These are phyloP conservation scores for Papilio machaon DNA, from an alignment of 1,140 invertebrate genomes.

Conservation along the genomic window DNA sequence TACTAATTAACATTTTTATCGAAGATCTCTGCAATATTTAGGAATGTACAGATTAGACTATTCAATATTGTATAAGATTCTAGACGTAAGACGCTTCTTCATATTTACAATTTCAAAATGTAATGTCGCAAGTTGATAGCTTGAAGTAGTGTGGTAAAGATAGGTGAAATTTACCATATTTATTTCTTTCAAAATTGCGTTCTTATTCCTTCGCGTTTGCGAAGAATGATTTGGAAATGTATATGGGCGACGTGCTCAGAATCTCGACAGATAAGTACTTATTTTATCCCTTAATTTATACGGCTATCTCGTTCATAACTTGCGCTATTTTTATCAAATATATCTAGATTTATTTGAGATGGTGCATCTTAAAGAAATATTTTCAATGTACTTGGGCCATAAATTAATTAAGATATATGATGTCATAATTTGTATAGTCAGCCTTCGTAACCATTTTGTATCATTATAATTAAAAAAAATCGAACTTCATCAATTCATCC, in stretches of 20 bases:
- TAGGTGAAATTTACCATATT: constrained; percentile 4
- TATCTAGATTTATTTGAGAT: not conserved
- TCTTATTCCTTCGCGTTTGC: not conserved
- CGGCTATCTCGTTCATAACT: not conserved
- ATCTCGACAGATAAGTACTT: constrained; percentile 11
- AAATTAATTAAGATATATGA: not conserved
- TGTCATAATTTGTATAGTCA: too few relatives aligned
- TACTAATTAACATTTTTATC: too few relatives aligned
- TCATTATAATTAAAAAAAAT: not conserved
- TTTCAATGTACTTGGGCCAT: not conserved
- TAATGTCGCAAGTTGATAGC: constrained; percentile 8
- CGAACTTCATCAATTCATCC: not conserved
- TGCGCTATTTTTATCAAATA: not conserved
- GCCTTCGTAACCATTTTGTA: not conserved
- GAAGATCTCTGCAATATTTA: too few relatives aligned
- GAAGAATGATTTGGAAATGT: constrained; percentile 8
- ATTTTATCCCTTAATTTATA: constrained; percentile 13
- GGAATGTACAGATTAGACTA: too few relatives aligned
- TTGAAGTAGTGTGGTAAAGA: not conserved
- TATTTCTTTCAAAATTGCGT: constrained; percentile 20
- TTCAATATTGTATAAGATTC: not conserved
- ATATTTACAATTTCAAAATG: not conserved
- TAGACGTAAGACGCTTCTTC: not conserved
- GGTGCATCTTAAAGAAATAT: not conserved
- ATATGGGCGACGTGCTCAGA: constrained; percentile 6